These are phyloP conservation scores for Falco naumanni DNA, from an alignment of 2,797 vertebrate species.

Conservation along the genomic window DNA sequence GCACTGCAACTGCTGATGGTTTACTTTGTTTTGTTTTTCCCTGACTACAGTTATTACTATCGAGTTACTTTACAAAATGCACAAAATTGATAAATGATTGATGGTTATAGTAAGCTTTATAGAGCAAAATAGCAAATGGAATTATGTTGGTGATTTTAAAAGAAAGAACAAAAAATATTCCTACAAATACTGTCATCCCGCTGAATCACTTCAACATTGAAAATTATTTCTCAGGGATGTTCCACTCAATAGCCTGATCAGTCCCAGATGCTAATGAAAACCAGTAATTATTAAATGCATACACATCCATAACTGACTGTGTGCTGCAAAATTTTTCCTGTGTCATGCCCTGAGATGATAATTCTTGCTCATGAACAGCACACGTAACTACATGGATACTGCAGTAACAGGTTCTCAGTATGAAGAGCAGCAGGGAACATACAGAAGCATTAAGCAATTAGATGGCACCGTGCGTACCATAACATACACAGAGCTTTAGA, in stretches of 20 bases:
- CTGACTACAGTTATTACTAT: background rate
- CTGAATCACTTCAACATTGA: background rate
- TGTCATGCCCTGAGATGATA: background rate
- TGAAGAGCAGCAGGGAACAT: background rate
- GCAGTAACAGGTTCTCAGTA: background rate
- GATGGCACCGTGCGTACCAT: background rate
- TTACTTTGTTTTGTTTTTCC: background rate
- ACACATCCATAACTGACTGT: background rate
- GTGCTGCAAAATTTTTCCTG: background rate
- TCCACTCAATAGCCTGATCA: background rate
- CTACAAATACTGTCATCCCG: background rate
- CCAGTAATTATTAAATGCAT: background rate
- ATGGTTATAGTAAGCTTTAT: background rate
- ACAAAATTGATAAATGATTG: background rate
- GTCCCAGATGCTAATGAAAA: background rate
- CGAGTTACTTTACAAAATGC: background rate
- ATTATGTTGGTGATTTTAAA: background rate
- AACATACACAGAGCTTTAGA: background rate
- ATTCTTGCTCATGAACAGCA: background rate
- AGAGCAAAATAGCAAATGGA: background rate
- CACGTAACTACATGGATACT: accelerated
- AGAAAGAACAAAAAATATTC: background rate
- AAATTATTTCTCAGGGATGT: background rate
- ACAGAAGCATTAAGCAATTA: background rate
- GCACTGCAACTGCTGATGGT: background rate